A percentile compares a stretch with the other conserved stretches of the same genome.
phyloP scores from a whole-genome alignment of 23 tunicate species.

The Clavelina lepadiformis region DNA sequence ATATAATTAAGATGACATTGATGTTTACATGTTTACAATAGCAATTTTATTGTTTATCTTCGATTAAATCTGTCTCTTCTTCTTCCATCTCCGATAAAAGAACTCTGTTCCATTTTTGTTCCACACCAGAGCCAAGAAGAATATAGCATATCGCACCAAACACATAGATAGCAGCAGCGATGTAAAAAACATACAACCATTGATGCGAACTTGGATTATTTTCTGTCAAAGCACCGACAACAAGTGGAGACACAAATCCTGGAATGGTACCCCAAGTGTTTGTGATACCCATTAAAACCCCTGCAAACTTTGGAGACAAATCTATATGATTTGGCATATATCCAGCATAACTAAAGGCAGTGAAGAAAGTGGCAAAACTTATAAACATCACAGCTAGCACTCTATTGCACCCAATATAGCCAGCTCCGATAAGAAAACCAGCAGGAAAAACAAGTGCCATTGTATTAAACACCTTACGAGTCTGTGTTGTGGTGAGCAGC shows the following conservation, averaged over 20 bases:
- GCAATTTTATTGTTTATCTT: too few relatives aligned
- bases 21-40: too few relatives aligned
- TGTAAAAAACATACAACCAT: slow-evolving; percentile 55
- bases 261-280: slow-evolving; percentile 79
- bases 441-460: too few relatives aligned
- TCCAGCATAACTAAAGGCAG: too few relatives aligned
- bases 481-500: slow-evolving; percentile 54
- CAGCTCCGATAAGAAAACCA: too few relatives aligned
- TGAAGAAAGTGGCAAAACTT: too few relatives aligned
- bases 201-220: slow-evolving; percentile 31
- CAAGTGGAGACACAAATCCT: slow-evolving; percentile 63
- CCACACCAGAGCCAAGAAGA: slow-evolving; percentile 49
- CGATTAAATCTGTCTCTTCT: too few relatives aligned
- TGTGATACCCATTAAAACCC: slow-evolving; percentile 82
- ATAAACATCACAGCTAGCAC: too few relatives aligned
- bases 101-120: slow-evolving; percentile 47
- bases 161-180: slow-evolving; percentile 44
- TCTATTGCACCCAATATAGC: too few relatives aligned
- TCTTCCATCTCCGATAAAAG: background rate
- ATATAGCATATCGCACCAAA: slow-evolving; percentile 24
- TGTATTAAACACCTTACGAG: slow-evolving; percentile 47
- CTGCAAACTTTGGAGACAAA: slow-evolving; percentile 33
- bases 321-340: too few relatives aligned
- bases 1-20: too few relatives aligned
- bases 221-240: slow-evolving; percentile 58